phyloP scores from a whole-genome alignment of 2,113 vertebrate species.

The Mobula hypostoma region DNA sequence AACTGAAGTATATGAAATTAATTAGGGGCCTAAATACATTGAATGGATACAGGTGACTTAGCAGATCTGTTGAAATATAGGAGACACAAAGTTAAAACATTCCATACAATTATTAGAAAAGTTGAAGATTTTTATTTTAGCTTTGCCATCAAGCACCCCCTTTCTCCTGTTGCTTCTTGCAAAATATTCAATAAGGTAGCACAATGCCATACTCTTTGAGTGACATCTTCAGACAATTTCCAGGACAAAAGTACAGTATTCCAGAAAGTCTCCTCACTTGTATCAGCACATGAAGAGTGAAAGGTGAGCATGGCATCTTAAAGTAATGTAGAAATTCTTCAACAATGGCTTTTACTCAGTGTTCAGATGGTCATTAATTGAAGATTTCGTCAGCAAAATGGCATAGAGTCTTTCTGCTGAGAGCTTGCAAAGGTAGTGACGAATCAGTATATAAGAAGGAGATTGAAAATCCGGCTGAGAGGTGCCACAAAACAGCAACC shows the following conservation, averaged over 20 bases:
- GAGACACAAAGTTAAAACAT: too few species aligned
- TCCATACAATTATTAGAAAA: too few species aligned
- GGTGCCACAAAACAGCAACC: too few species aligned
- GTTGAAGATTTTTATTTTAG: too few species aligned
- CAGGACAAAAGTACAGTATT: too few species aligned
- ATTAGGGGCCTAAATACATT: too few species aligned
- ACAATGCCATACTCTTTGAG: neutral
- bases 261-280: too few species aligned
- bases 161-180: neutral
- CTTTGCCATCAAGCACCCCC: neutral
- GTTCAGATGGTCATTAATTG: neutral
- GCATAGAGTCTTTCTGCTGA: neutral
- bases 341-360: neutral
- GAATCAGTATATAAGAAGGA: too few species aligned
- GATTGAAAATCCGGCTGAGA: too few species aligned
- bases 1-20: neutral
- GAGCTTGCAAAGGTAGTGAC: too few species aligned
- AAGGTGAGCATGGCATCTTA: neutral
- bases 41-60: too few species aligned
- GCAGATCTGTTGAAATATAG: too few species aligned
- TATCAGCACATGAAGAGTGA: neutral
- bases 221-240: neutral
- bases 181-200: neutral
- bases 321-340: neutral
- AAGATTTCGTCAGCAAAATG: neutral